Evolutionary conservation across 2,888 invertebrate species (phyloP), one percentile per base, ranked within the genome.

Genomic region (Anorthoa munda): DNA sequence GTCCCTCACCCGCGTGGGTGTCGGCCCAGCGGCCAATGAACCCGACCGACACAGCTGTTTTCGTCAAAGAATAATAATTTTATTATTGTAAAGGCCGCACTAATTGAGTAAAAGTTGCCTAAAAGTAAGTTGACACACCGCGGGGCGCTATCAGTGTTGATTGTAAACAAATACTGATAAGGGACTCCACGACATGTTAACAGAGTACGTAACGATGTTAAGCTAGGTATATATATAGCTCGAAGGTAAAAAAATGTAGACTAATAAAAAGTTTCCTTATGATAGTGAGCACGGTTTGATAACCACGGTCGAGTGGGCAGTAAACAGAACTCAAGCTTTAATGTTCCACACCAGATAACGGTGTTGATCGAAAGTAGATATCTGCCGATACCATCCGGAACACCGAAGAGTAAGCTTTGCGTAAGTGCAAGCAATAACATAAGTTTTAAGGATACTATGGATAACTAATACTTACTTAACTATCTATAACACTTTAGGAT

Each of bases 41-140:
- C 94, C 86, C 88, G 76, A 81, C 77, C 56, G 85, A 76, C 85
- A 90, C 93, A 93, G 94, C 93, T 93, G 93, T 92, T 93, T 93
- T 90, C 74, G 87, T 89, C 87, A 89, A 87, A 90, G 86, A 89
- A 87, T 87, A 88, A 87, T 59, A 45, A 55, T 86, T 83, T 85
- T 81, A 85, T 59, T 59, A 55, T 86, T 83, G 85, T 81, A 85
- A 85, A 86, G 86, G 82, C 85, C 84, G 80, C 77, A 84, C 81
- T 84, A 86, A 87, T 86, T 77, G 72, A 76, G 65, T 72, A 76
- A 77, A 81, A 82, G 79, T 84, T 80, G 66, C 78, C 69, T 80
- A 82, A 82, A 81, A 76, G 71, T 70, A 61, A 64, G 70, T 67
- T 81, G 71, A 73, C 72, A 58, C 70, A 66, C 53, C 56, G 70